Base-by-base conservation (phyloP, 2,888 invertebrate species). In the Schizaphis graminum region DNA sequence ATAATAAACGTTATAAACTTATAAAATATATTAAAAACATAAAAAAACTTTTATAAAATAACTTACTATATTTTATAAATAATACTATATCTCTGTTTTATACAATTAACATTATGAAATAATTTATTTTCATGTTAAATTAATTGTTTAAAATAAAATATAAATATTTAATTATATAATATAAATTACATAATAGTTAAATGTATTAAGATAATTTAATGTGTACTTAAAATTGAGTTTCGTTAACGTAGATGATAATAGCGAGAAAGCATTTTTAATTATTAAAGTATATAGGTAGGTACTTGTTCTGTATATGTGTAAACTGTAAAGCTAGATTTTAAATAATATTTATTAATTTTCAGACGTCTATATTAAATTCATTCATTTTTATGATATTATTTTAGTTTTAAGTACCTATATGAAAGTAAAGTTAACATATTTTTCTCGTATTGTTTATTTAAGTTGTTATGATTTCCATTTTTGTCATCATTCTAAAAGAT, bases 401-500 rank as follows among this genome's bases (percentile, higher is more conserved):
- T 53, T 4, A 16, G 53, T 53, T 16, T 21, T 53, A 16, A 35
- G 5, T 35, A 35, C 67, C 67, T 7, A 67, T 35, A 67, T 67
- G 5, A 67, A 67, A 67, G 24, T 26, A 41, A 35, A 53, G 41
- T 28, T 53, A 10, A 24, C 35, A 91, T 41, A 84, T 84, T 91
- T 41, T 91, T 56, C 21, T 16, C 0, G 3, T 8, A 0, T 49
- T 41, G 28, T 53, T 84, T 91, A 84, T 41, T 53, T 11, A 41
- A 53, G 49, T 91, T 84, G 35, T 91, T 35, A 77, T 49, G 16
- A 49, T 84, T 53, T 91, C 3, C 10, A 84, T 84, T 53, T 41
- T 26, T 10, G 41, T 28, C 35, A 49, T 56, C 44, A 85, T n/a
- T 91, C 35, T 84, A 49, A 85, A 91, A 91, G 41, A 85, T 91